A percentile compares a stretch with the other conserved stretches of the same genome.
Conservation (phyloP, 2,113 vertebrate species). For the Python bivittatus region DNA sequence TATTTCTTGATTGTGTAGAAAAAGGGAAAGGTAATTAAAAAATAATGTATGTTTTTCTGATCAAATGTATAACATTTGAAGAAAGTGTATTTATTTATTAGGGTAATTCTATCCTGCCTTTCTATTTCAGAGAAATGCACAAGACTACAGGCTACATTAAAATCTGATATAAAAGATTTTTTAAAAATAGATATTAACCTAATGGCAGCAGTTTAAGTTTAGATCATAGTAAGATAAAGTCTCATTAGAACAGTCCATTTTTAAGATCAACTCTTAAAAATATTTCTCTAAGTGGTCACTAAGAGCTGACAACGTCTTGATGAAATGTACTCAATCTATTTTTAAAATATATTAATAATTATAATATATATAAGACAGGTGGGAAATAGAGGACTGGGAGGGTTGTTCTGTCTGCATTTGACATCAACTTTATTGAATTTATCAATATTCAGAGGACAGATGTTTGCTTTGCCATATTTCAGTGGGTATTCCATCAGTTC, state of each 20-base stretch:
- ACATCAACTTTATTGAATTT: slow-evolving; percentile 32
- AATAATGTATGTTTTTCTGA: background rate
- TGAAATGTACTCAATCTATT: too few relatives aligned
- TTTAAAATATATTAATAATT: too few relatives aligned
- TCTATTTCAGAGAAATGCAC: background rate
- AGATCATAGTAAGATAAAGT: background rate
- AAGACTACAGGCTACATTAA: background rate
- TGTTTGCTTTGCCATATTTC: too few relatives aligned
- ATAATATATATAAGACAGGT: background rate
- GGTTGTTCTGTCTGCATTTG: slow-evolving; percentile 6
- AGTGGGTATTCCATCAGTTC: too few relatives aligned
- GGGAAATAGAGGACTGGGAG: slow-evolving; percentile 2
- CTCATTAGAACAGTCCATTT: background rate
- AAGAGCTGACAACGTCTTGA: too few relatives aligned
- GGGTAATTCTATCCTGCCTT: background rate
- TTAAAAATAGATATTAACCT: too few relatives aligned
- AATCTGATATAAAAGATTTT: background rate
- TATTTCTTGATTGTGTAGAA: background rate
- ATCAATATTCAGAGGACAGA: background rate
- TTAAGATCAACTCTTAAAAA: background rate
- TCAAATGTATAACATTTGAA: background rate
- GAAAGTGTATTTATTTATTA: background rate
- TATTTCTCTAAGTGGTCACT: too few relatives aligned
- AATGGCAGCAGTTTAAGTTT: too few relatives aligned
- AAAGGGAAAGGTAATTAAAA: background rate